Evolutionary conservation across 1,140 invertebrate genomes (phyloP).

Genomic region (Cataglyphis hispanica): DNA sequence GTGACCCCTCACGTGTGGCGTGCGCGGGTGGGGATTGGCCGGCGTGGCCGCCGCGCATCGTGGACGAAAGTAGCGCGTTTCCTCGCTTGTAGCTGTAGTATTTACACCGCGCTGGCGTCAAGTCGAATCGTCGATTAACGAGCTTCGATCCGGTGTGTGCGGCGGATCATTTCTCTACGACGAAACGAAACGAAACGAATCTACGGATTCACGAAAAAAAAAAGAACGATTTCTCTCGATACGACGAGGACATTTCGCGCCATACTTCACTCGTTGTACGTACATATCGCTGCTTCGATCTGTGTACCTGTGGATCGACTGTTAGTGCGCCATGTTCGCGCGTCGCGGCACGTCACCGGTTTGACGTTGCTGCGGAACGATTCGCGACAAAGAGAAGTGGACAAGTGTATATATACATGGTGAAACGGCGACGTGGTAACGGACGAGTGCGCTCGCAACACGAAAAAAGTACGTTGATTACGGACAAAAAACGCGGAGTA

Average conservation of each 20-base stretch:
- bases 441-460: background rate
- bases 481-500: conserved; percentile 5
- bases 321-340: conserved; percentile 68
- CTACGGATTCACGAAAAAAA: background rate
- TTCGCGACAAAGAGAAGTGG: conserved; percentile 9
- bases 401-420: background rate
- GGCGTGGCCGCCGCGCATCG: conserved; percentile 66
- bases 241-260: background rate
- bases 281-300: background rate
- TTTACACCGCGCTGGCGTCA: conserved; percentile 78
- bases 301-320: conserved; percentile 19
- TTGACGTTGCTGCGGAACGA: conserved; percentile 18
- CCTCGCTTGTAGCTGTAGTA: conserved; percentile 81
- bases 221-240: background rate
- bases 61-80: conserved; percentile 77
- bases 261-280: background rate
- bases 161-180: too few relatives aligned
- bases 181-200: too few relatives aligned
- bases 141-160: background rate
- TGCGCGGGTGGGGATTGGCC: conserved; percentile 78
- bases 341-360: conserved; percentile 65
- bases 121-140: conserved; percentile 61
- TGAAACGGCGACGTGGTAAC: background rate
- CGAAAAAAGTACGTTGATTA: conserved; percentile 1
- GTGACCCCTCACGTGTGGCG: conserved; percentile 72